Conservation (phyloP, 2,113 vertebrate genomes). For the Urocolius indicus region DNA sequence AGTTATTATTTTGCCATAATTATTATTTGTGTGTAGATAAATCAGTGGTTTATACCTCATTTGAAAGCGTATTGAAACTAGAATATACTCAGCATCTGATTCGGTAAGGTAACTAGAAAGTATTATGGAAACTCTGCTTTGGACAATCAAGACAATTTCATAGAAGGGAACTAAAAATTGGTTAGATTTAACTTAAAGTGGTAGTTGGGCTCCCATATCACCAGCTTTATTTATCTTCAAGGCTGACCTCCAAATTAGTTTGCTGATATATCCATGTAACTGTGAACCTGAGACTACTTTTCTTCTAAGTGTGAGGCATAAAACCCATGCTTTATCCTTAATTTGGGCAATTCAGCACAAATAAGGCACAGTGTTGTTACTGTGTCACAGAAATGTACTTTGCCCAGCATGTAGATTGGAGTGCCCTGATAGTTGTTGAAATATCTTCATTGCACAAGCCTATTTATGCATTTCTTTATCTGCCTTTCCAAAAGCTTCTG, state of each 20-base stretch:
- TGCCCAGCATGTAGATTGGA: background rate
- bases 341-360: slow-evolving; percentile 32
- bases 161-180: background rate
- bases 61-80: background rate
- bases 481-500: background rate
- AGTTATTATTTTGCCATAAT: background rate
- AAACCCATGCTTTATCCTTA: background rate
- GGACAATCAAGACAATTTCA: slow-evolving; percentile 6
- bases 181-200: background rate
- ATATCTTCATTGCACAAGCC: background rate
- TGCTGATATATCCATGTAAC: background rate
- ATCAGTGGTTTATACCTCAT: background rate
- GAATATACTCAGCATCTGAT: background rate
- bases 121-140: slow-evolving; percentile 4
- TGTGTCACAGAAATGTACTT: background rate
- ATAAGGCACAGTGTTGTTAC: background rate
- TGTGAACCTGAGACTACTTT: slow-evolving; percentile 21
- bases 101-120: slow-evolving; percentile 6
- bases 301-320: background rate
- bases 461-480: background rate
- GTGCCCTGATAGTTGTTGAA: background rate
- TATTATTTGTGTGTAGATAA: background rate
- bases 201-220: background rate
- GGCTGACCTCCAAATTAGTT: background rate
- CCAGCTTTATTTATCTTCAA: background rate